Percentiles rank a stretch among this genome's conserved stretches.
phyloP scores from a whole-genome alignment of 1,140 invertebrate species.

The Lamellibrachia luymesi region DNA sequence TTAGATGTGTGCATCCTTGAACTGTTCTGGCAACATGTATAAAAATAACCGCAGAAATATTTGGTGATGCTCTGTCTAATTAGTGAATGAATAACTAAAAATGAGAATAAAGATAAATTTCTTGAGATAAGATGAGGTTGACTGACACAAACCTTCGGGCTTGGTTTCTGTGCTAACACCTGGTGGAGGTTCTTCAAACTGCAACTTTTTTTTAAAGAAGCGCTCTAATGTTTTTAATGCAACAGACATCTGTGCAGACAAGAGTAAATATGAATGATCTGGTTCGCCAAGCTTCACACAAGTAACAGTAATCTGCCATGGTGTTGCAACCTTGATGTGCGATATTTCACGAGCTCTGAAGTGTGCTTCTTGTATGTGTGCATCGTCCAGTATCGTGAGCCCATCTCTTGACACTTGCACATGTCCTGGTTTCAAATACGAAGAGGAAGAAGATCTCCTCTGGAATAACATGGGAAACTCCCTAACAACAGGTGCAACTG shows the following conservation, averaged over 20 bases:
- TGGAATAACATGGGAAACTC: background rate
- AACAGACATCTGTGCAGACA: background rate
- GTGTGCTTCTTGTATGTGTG: background rate
- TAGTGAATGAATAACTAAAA: too few species aligned
- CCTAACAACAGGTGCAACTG: background rate
- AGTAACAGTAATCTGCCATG: background rate
- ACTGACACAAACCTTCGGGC: background rate
- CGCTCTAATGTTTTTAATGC: background rate
- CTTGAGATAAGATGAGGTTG: background rate
- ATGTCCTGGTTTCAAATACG: background rate
- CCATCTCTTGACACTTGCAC: background rate
- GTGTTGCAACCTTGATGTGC: background rate
- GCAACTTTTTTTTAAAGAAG: background rate
- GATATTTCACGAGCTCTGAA: background rate
- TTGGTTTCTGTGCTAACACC: background rate
- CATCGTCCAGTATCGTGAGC: background rate
- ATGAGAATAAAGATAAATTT: background rate
- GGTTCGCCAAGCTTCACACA: background rate
- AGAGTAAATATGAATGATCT: background rate
- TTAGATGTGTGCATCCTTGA: too few species aligned
- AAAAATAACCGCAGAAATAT: too few species aligned
- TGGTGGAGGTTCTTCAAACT: background rate
- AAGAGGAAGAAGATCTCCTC: background rate
- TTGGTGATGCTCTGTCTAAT: too few species aligned
- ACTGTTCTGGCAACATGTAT: too few species aligned